Evolutionary conservation across 2,888 invertebrate genomes (phyloP).

Genomic region (Melanchra persicariae): DNA sequence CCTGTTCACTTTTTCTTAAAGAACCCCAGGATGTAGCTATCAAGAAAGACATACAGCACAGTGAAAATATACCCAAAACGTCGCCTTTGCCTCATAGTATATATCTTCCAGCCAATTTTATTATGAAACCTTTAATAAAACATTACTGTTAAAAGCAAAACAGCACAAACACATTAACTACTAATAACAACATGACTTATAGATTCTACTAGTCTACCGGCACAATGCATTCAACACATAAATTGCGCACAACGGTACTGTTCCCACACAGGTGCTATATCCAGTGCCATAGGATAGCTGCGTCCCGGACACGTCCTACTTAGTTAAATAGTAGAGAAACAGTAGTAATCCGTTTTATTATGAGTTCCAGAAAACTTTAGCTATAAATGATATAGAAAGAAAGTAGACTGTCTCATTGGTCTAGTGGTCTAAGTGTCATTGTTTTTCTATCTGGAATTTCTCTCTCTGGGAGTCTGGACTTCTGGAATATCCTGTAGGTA

Average conservation of each 20-base stretch:
- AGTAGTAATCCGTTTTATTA: slow-evolving; percentile 1
- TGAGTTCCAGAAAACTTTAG: not conserved
- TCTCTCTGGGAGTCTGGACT: not conserved
- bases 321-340: slow-evolving; percentile 16
- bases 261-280: slow-evolving; percentile 40
- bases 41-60: no score
- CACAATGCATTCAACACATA: slow-evolving; percentile 50
- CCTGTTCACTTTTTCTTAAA: no score
- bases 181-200: slow-evolving; percentile 42
- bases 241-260: slow-evolving; percentile 49
- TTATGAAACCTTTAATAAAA: not conserved
- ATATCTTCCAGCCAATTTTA: not conserved
- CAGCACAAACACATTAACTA: slow-evolving; percentile 5
- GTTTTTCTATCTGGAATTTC: not conserved
- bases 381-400: not conserved
- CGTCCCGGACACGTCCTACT: slow-evolving; percentile 15
- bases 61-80: no score
- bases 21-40: no score
- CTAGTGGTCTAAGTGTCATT: not conserved
- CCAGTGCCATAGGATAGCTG: slow-evolving; percentile 27
- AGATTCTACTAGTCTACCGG: slow-evolving; percentile 36
- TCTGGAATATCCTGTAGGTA: no score
- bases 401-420: not conserved
- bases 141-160: slow-evolving; percentile 14
- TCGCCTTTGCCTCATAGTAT: no score